Evolutionary conservation across 92 coral and sea anemone species (phyloP), one percentile per base, ranked within the genome.

Genomic region (Porites lobata): DNA sequence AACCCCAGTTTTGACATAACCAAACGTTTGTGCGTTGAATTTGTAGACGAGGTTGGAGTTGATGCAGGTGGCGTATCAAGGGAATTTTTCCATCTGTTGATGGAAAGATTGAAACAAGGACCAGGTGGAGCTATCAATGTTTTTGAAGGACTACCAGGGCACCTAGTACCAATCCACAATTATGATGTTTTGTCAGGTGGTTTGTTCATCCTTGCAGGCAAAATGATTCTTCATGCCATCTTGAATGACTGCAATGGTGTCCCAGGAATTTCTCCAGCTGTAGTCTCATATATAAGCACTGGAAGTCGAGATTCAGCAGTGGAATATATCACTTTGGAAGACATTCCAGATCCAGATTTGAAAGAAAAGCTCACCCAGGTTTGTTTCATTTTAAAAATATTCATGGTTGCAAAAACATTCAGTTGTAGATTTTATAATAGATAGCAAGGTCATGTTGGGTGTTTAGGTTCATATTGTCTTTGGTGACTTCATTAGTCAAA

Each of bases 141-240:
- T 54, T 81, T 88, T 80, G 83, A 88, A 71, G 91, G 87, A 26
- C 11, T 15, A 26, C 19, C 47, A 47, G 91, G 87, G 50, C 87
- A 81, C 52, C 68, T 88, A 51, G 61, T 81, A 19, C 91, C 91
- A 17, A 58, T 65, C 61, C 87, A 72, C 22, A 72, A 81, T 58
- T 88, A 80, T 81, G 91, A 88, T 67, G 63, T 88, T 19, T 54
- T 88, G 26, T 81, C 91, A 8, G 76, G 91, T 70, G 82, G 88
- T 50, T 32, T 88, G 17, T 81, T 88, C 51, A 3, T 81, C 10
- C 68, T 88, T 22, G 51, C 81, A 14, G 91, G 91, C 9, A 88
- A 81, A 61, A 88, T 88, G 87, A 82, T 75, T 51, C 76, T 88
- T 12, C 83, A 81, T 54, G 12, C 87, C 29, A 68, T 88, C 51